Base-by-base conservation (phyloP, 2,797 vertebrate species). In the Mus spretus region DNA sequence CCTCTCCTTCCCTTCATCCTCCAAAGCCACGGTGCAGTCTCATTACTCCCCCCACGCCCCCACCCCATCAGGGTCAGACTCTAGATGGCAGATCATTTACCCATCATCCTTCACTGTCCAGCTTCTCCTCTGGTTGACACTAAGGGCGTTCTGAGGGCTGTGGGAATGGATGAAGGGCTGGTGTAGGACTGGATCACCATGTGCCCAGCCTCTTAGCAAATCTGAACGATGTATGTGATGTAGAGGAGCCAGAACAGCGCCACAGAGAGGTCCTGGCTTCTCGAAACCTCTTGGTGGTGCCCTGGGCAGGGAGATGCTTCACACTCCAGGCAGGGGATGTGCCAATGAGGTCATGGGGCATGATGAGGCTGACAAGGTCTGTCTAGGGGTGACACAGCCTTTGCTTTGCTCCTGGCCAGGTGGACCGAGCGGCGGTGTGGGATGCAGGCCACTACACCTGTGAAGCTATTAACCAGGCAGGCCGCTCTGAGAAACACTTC, bases 361-460 rank as follows among this genome's bases (percentile, higher is more conserved):
- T 8, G 19, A 6, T 8, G 28, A 17, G 26, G 26, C 59, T 28
- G 67, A 26, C 47, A 1, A 22, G 31, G 85, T 6, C 53, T 34
- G 17, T 44, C 61, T 15, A 10, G 59, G 44, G 77, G 8, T 4
- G 7, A 47, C 44, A 20, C 65, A 11, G 0, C 37, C 90, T 90
- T 22, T 20, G 57, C 53, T 17, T 85, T 75, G 44, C 82, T 26
- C 34, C 9, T 1, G 2, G 10, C 40, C 97, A 98, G 98, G 98
- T 99, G 10, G 96, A 98, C 63, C 98, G 96, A 22, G 99, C 98
- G 0, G 93, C 98, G 2, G 22, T 92, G 82, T n/a, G 78, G 93
- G 98, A 98, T 0, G 89, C 92, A 0, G 98, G 98, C 59, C 97
- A 81, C 78, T 98, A 99, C 26, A 98, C 97, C 10, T 99, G 98